These are phyloP conservation scores for Anastatus disparis DNA, from an alignment of 1,140 invertebrate genomes.

Conservation along the genomic window DNA sequence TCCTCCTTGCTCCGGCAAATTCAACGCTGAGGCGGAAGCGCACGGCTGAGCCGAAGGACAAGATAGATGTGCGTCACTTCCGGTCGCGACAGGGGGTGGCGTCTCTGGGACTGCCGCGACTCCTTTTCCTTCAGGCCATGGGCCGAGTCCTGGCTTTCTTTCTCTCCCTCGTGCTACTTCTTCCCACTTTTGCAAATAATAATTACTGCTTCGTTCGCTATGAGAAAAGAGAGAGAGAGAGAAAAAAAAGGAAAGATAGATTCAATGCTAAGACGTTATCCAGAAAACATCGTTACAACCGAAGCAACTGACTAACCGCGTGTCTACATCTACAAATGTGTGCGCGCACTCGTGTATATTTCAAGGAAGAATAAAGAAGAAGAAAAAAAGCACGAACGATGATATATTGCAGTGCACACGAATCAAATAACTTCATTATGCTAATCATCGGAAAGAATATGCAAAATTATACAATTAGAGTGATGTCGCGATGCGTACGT, in stretches of 20 bases:
- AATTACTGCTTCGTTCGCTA: constrained; percentile 53
- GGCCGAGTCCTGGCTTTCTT: constrained; percentile 1
- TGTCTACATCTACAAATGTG: too few species aligned
- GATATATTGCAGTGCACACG: constrained; percentile 1
- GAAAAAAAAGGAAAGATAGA: neutral
- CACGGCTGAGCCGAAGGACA: constrained; percentile 56
- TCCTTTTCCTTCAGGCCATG: constrained; percentile 44
- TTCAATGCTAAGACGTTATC: constrained; percentile 7
- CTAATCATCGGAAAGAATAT: constrained; percentile 5
- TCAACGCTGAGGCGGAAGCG: constrained; percentile 55
- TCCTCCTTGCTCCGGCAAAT: neutral
- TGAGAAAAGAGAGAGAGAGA: neutral
- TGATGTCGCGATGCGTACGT: neutral
- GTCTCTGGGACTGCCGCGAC: constrained; percentile 59
- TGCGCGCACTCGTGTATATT: neutral
- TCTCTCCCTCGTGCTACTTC: neutral
- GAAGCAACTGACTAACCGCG: neutral
- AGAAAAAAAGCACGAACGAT: neutral
- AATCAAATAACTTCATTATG: constrained; percentile 24
- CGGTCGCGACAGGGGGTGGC: constrained; percentile 64
- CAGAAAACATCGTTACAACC: constrained; percentile 28
- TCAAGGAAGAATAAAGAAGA: neutral
- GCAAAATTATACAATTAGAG: constrained; percentile 12
- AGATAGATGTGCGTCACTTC: constrained; percentile 66
- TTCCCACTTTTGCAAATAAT: constrained; percentile 56